Evolutionary conservation across 2,888 invertebrate genomes (phyloP).

Genomic region (Caenorhabditis plicata): DNA sequence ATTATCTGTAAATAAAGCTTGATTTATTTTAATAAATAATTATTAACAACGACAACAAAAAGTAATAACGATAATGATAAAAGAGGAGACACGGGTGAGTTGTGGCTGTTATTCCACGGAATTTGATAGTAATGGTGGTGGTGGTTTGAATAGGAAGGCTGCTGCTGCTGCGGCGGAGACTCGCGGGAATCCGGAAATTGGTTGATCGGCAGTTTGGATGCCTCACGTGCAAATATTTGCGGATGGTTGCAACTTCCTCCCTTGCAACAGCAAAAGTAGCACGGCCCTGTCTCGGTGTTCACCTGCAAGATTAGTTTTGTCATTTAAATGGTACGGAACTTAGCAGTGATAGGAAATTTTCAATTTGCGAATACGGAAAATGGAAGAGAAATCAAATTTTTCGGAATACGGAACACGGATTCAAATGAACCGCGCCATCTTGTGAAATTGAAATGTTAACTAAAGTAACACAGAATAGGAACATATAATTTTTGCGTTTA

Average conservation of each 20-base stretch:
- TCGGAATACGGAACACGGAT: too few species aligned
- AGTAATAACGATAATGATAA: constrained; percentile 3
- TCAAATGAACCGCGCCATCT: too few species aligned
- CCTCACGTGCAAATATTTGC: constrained; percentile 36
- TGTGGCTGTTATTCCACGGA: constrained; percentile 19
- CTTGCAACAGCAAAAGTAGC: constrained; percentile 34
- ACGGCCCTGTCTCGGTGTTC: constrained; percentile 28
- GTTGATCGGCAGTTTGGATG: constrained; percentile 26
- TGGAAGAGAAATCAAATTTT: too few species aligned
- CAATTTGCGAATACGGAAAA: neutral
- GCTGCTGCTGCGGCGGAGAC: neutral
- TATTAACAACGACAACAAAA: constrained; percentile 1
- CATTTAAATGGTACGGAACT: too few species aligned
- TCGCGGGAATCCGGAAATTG: constrained; percentile 12
- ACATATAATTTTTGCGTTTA: too few species aligned
- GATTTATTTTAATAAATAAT: neutral
- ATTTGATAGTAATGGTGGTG: constrained; percentile 9
- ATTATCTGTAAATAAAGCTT: neutral
- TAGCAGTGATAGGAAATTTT: neutral
- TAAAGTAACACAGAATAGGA: too few species aligned
- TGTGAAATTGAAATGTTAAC: too few species aligned
- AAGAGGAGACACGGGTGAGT: constrained; percentile 9
- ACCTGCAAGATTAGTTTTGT: too few species aligned
- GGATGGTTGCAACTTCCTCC: constrained; percentile 40
- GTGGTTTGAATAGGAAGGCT: neutral